Conservation (phyloP, 2,113 vertebrate species). For the Corythornis madagascariensis region DNA sequence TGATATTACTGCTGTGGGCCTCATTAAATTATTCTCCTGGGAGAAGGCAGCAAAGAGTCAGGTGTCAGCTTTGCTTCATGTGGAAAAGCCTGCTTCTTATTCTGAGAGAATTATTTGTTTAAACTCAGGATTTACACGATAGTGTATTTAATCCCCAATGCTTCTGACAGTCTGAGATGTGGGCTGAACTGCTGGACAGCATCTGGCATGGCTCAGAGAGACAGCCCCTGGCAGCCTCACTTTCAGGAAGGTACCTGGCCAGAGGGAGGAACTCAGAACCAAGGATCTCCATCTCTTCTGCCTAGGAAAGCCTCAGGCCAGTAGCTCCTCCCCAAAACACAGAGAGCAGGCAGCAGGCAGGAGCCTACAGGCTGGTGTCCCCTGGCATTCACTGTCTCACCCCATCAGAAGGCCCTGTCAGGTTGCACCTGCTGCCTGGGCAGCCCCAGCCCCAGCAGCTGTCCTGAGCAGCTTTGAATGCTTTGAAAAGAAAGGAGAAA, state of each 20-base stretch:
- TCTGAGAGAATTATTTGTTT: not conserved
- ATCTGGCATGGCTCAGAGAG: not conserved
- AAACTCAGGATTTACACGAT: slow-evolving; percentile 23
- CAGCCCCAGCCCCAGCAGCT: not conserved
- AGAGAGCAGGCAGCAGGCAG: not conserved
- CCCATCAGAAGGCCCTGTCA: not conserved
- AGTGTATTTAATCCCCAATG: not conserved
- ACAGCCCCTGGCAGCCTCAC: not conserved
- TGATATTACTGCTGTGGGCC: slow-evolving; percentile 75
- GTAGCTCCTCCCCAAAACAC: not conserved
- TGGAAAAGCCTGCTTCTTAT: slow-evolving; percentile 38
- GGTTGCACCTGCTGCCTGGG: not conserved
- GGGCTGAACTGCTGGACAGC: slow-evolving; percentile 18
- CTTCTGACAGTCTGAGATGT: not conserved
- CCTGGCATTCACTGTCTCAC: not conserved
- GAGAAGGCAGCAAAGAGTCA: slow-evolving; percentile 65
- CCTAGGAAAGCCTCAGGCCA: accelerated
- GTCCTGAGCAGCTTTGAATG: accelerated
- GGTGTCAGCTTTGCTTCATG: slow-evolving; percentile 62
- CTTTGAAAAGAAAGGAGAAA: not conserved
- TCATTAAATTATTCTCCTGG: slow-evolving; percentile 76
- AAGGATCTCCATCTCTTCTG: not conserved
- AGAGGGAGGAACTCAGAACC: not conserved
- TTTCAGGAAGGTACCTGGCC: not conserved
- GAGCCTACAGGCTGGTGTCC: not conserved